Evolutionary conservation across 2,797 vertebrate genomes (phyloP).

Genomic region (Schizopygopsis pylzovi): DNA sequence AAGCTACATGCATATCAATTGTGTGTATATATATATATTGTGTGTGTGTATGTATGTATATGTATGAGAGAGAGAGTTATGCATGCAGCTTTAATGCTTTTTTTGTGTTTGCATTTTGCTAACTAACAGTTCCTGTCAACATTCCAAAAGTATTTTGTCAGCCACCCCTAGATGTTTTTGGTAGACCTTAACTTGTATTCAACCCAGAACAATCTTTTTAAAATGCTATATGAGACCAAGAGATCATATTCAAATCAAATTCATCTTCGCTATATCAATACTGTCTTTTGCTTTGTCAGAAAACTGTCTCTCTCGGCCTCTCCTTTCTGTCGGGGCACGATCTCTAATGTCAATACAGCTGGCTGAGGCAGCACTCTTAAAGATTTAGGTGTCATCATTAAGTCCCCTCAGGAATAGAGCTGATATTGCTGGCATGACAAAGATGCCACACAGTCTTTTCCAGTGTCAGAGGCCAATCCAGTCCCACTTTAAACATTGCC

Average conservation of each 20-base stretch:
- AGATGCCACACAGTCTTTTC: conserved; percentile 27
- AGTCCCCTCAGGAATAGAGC: conserved; percentile 45
- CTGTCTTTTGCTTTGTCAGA: conserved; percentile 4
- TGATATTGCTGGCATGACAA: conserved; percentile 50
- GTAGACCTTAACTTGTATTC: background rate
- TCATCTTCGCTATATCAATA: background rate
- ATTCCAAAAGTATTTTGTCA: background rate
- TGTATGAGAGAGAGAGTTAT: background rate
- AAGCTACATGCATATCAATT: background rate
- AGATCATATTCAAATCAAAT: background rate
- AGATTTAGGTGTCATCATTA: conserved; percentile 57
- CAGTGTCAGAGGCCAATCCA: conserved; percentile 31
- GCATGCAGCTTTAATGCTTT: background rate
- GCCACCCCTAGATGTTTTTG: background rate
- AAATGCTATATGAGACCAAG: background rate
- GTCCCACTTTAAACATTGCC: conserved; percentile 14
- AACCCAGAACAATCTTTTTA: background rate
- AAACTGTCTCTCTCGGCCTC: background rate
- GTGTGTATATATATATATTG: too few relatives aligned
- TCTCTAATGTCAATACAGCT: conserved; percentile 59
- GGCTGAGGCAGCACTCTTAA: conserved; percentile 58
- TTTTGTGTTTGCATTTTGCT: background rate
- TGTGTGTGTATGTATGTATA: too few relatives aligned
- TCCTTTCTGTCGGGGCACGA: conserved; percentile 37
- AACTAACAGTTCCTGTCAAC: background rate